Conservation (phyloP, 2,113 vertebrate species). For the Egretta garzetta region DNA sequence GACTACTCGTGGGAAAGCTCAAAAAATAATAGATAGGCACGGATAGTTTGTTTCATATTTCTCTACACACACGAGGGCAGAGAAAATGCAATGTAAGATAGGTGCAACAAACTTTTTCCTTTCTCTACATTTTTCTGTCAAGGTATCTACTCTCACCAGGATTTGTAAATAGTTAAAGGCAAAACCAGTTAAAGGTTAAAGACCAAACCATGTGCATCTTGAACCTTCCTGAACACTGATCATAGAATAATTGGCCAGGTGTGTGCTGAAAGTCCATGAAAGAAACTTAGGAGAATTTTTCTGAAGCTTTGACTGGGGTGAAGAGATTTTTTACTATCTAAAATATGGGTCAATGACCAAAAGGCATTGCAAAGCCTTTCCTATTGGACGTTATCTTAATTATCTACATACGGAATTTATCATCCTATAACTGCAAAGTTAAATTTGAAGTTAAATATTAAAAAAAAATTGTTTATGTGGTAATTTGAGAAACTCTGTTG, state of each 20-base stretch:
- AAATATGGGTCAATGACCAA: background rate
- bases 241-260: background rate
- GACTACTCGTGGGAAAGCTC: conserved; percentile 9
- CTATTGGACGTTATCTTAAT: accelerated
- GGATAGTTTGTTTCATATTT: background rate
- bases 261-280: background rate
- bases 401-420: background rate
- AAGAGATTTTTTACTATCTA: background rate
- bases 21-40: background rate
- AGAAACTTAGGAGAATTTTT: background rate
- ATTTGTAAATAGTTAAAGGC: background rate
- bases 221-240: background rate
- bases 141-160: background rate
- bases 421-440: background rate
- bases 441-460: background rate
- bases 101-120: background rate
- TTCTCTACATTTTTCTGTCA: background rate
- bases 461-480: background rate
- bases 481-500: background rate
- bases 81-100: background rate
- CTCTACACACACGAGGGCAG: background rate
- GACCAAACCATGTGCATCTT: accelerated
- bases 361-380: background rate
- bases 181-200: background rate
- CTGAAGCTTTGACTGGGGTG: background rate